A percentile compares a stretch with the other conserved stretches of the same genome.
These are phyloP conservation scores for Dynastes tityus DNA, from an alignment of 2,888 invertebrate genomes.

Conservation along the genomic window DNA sequence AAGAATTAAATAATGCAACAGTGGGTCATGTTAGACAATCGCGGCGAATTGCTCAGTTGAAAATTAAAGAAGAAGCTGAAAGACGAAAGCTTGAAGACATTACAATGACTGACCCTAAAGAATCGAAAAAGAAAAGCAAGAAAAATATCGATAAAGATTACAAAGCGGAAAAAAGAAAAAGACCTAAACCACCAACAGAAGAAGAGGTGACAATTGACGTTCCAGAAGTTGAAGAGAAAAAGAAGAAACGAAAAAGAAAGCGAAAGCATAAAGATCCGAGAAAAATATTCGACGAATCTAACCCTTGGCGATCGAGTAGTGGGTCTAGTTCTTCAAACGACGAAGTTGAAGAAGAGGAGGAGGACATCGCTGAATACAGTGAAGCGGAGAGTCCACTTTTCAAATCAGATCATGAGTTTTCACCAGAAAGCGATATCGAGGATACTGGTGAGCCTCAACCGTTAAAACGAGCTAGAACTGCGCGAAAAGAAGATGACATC, in stretches of 20 bases:
- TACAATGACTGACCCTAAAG: constrained; percentile 77
- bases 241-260: constrained; percentile 68
- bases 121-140: constrained; percentile 66
- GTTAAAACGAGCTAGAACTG: constrained; percentile 87
- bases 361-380: constrained; percentile 65
- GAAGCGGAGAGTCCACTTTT: constrained; percentile 71
- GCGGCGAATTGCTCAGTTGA: constrained; percentile 88
- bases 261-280: constrained; percentile 61
- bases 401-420: constrained; percentile 94
- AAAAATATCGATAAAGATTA: constrained; percentile 63
- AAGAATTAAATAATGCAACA: constrained; percentile 56
- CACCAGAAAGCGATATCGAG: constrained; percentile 89
- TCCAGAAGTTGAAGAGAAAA: constrained; percentile 69
- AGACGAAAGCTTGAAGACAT: constrained; percentile 83
- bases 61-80: constrained; percentile 90
- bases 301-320: constrained; percentile 77
- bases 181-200: constrained; percentile 61
- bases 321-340: constrained; percentile 70
- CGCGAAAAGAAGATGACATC: constrained; percentile 77
- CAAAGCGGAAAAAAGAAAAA: constrained; percentile 65
- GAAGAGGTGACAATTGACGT: constrained; percentile 67
- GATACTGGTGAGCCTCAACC: constrained; percentile 83
- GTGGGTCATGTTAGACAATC: constrained; percentile 84
- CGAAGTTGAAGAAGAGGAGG: constrained; percentile 69
- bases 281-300: constrained; percentile 71